Evolutionary conservation across 2,113 vertebrate genomes (phyloP).

Genomic region (Bolborhynchus lineola): DNA sequence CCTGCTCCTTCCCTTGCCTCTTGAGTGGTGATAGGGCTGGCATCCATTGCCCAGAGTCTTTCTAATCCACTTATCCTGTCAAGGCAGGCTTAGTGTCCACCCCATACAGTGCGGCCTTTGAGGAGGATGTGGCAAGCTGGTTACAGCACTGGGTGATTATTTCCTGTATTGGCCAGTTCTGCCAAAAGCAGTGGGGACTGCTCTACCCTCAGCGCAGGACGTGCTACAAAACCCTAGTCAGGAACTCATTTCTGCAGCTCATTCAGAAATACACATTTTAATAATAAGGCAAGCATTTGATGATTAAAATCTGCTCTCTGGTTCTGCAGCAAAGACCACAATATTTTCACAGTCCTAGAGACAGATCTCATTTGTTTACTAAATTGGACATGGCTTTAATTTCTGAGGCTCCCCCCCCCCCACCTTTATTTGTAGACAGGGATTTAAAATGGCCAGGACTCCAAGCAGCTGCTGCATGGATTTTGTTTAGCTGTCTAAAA

Average conservation of each 20-base stretch:
- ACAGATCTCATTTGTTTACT: neutral
- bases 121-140: neutral
- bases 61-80: constrained; percentile 17
- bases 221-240: neutral
- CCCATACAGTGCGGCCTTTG: neutral
- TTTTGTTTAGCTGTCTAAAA: neutral
- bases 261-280: neutral
- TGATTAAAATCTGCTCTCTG: neutral
- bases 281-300: neutral
- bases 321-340: neutral
- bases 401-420: neutral
- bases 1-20: neutral
- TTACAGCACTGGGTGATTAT: neutral
- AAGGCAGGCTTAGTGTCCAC: neutral
- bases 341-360: neutral
- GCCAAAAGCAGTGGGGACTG: neutral
- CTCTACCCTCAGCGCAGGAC: neutral
- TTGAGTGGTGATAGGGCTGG: neutral
- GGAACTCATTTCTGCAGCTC: neutral
- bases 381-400: neutral
- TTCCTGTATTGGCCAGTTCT: neutral
- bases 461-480: neutral
- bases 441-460: neutral
- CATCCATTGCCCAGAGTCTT: fast-evolving
- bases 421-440: neutral